Conservation (phyloP, 1,140 invertebrate species). For the Papilio dardanus region DNA sequence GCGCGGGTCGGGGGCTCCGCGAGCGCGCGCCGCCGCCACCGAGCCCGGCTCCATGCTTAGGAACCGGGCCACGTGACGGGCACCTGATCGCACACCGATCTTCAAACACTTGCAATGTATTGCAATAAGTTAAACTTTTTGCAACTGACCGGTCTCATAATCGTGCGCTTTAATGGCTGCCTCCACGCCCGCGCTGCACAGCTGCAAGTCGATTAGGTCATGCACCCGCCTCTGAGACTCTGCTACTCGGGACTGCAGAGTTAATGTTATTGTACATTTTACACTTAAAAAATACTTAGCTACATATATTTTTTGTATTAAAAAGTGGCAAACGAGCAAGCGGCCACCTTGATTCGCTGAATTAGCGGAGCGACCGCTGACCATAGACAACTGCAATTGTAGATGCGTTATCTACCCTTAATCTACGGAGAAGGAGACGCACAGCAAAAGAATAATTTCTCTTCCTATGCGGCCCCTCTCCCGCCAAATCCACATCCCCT, state of each 20-base stretch:
- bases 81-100: conserved; percentile 80
- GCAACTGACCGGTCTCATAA: conserved; percentile 89
- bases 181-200: conserved; percentile 97
- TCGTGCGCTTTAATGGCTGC: conserved; percentile 95
- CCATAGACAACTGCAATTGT: too few relatives aligned
- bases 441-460: too few relatives aligned
- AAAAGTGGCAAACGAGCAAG: too few relatives aligned
- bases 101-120: background rate
- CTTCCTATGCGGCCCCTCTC: too few relatives aligned
- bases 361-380: too few relatives aligned
- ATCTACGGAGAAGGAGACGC: too few relatives aligned
- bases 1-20: conserved; percentile 84
- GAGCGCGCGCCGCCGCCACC: conserved; percentile 90
- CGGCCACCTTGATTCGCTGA: too few relatives aligned
- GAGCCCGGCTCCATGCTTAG: conserved; percentile 97
- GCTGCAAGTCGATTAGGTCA: conserved; percentile 97
- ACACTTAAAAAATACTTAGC: background rate
- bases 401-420: too few relatives aligned
- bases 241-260: conserved; percentile 70
- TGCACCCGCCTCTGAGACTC: conserved; percentile 97
- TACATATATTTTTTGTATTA: too few relatives aligned
- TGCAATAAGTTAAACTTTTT: background rate
- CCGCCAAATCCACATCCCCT: too few relatives aligned
- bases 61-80: conserved; percentile 97
- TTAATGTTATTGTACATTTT: background rate